phyloP scores from a whole-genome alignment of 37 sponge, comb jelly and placozoan species.

The Ianthella basta region DNA sequence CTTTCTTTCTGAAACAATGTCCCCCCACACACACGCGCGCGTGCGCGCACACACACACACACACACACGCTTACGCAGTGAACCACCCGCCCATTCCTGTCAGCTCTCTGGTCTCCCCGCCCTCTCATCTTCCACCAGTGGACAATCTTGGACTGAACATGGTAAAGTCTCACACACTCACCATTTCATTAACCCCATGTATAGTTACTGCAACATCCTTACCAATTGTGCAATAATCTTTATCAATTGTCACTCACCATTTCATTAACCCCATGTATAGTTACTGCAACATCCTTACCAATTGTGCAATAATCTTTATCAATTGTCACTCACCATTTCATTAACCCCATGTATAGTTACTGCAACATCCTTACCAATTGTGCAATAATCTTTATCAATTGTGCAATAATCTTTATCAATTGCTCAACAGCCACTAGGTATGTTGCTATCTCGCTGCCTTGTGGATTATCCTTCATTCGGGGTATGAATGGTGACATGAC shows the following conservation, averaged over 20 bases:
- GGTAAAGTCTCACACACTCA: not conserved
- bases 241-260: not conserved
- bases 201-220: not conserved
- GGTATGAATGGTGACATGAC: too few relatives aligned
- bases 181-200: too few relatives aligned
- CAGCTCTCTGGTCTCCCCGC: constrained; percentile 42
- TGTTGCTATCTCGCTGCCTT: not conserved
- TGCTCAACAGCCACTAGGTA: not conserved
- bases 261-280: not conserved
- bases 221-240: not conserved
- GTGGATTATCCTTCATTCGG: not conserved
- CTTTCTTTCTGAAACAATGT: too few relatives aligned
- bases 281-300: not conserved
- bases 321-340: not conserved
- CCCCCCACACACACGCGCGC: too few relatives aligned
- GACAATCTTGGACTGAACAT: constrained; percentile 65
- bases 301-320: not conserved
- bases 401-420: not conserved
- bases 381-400: not conserved
- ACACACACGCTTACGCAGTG: constrained; percentile 36
- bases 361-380: not conserved
- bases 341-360: not conserved
- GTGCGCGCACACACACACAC: too few relatives aligned
- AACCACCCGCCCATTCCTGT: constrained; percentile 57
- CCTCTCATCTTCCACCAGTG: not conserved